These are phyloP conservation scores for Cynaeus angustus DNA, from an alignment of 2,888 invertebrate species.

Conservation along the genomic window DNA sequence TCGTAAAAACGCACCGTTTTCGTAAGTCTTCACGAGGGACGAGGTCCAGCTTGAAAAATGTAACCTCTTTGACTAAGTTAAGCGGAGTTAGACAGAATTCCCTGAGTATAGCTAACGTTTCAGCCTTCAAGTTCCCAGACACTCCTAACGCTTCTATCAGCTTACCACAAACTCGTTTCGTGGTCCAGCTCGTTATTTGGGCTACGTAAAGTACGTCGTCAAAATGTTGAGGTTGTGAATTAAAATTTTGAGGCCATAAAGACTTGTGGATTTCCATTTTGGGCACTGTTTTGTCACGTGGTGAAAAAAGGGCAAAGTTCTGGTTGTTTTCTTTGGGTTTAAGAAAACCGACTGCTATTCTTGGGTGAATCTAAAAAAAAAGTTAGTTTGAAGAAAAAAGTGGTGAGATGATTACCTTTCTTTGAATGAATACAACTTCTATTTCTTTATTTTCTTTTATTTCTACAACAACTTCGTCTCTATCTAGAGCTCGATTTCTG, in stretches of 20 bases:
- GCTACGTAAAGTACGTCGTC: conserved; percentile 81
- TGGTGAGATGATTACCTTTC: conserved; percentile 70
- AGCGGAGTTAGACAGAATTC: neutral
- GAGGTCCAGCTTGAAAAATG: too few relatives aligned
- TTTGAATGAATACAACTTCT: conserved; percentile 83
- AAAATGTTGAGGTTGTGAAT: conserved; percentile 72
- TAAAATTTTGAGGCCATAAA: conserved; percentile 79
- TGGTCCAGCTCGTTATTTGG: conserved; percentile 80
- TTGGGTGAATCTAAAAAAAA: conserved; percentile 75
- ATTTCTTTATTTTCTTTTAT: conserved; percentile 67
- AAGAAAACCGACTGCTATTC: conserved; percentile 83
- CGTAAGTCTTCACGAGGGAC: conserved; percentile 6
- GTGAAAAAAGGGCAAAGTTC: conserved; percentile 79
- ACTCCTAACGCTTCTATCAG: conserved; percentile 83
- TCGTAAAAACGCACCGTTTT: conserved; percentile 81
- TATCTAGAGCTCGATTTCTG: conserved; percentile 88
- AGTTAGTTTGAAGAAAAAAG: neutral
- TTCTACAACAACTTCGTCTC: conserved; percentile 84
- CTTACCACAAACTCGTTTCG: conserved; percentile 78
- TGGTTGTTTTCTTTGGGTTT: conserved; percentile 75
- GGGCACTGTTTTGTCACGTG: conserved; percentile 87
- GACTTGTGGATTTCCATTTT: conserved; percentile 81
- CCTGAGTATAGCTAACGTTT: conserved; percentile 65
- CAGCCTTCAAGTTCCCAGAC: conserved; percentile 83
- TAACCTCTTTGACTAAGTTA: too few relatives aligned